Conservation (phyloP, 53 echinoderm and acorn worm genomes). For the Actinopyga echinites region DNA sequence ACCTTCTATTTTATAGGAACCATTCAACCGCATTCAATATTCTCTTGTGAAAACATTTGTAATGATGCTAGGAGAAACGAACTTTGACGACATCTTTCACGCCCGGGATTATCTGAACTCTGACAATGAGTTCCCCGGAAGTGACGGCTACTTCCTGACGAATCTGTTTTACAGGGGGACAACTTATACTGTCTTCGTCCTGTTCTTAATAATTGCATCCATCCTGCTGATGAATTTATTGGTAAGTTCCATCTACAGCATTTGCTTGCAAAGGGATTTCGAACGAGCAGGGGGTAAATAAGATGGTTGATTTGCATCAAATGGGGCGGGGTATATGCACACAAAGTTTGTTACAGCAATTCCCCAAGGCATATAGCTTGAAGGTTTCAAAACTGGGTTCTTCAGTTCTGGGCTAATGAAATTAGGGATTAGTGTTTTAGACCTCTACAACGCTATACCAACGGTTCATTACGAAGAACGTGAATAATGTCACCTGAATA, state of each 20-base stretch:
- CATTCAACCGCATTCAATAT: slow-evolving; percentile 68
- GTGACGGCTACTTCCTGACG: slow-evolving; percentile 49
- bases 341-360: too few relatives aligned
- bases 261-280: too few relatives aligned
- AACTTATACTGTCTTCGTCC: slow-evolving; percentile 72
- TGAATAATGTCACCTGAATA: too few relatives aligned
- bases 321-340: too few relatives aligned
- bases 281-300: too few relatives aligned
- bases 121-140: neutral
- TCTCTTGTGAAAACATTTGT: slow-evolving; percentile 85
- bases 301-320: too few relatives aligned
- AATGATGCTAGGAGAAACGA: slow-evolving; percentile 93
- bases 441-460: too few relatives aligned
- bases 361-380: too few relatives aligned
- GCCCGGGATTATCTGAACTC: slow-evolving; percentile 53
- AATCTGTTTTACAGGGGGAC: slow-evolving; percentile 62
- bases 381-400: too few relatives aligned
- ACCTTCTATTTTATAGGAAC: slow-evolving; percentile 50
- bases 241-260: slow-evolving; percentile 37
- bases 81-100: slow-evolving; percentile 79
- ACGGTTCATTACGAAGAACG: too few relatives aligned
- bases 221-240: slow-evolving; percentile 95
- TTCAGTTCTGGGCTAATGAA: too few relatives aligned
- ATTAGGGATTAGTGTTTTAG: too few relatives aligned
- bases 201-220: slow-evolving; percentile 83